Base-by-base conservation (phyloP, 2,888 invertebrate species). In the Sphaerophoria rueppellii region DNA sequence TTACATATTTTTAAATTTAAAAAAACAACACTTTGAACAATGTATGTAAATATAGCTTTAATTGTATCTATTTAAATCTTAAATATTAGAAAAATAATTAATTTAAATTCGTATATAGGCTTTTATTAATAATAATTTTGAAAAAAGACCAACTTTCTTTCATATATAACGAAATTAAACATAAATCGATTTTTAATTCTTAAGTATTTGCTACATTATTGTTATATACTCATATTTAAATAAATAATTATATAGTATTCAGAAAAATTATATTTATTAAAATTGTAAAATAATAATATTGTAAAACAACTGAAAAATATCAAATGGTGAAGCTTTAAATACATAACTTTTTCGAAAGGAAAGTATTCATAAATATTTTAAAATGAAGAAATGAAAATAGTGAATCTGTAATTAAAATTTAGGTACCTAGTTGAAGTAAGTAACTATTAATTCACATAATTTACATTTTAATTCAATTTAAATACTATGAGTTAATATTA, bases 311-410 rank as follows among this genome's bases (percentile, higher is more conserved):
- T 86, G 74, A 81, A 81, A 70, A 82, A 74, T 73, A 80, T 74
- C 80, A 77, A 82, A 82, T 82, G 86, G 86, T 86, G 73, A 86
- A 86, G 86, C 86, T 86, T 86, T 86, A 86, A 86, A 85, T 35
- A 67, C 60, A 74, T 61, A 71, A 61, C 48, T 63, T 71, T 16
- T 40, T 71, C 61, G 14, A 52, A 72, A 86, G 77, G 67, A 75
- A 43, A 35, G 65, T 54, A 83, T 24, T 24, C 24, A 24, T 24
- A n/a, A 70, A 70, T 40, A 40, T 40, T 2, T 35, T 52, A 67
- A 46, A 57, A 75, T 24, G 24, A 24, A 63, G 58, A 67, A 52
- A 70, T 1, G 14, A 46, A 72, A 32, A 48, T 52, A 46, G 48
- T 70, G 69, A 32, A 70, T 69, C 32, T 71, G 37, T 55, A 77